These are phyloP conservation scores for Halictus quadricinctus DNA, from an alignment of 2,888 invertebrate genomes.

Conservation along the genomic window DNA sequence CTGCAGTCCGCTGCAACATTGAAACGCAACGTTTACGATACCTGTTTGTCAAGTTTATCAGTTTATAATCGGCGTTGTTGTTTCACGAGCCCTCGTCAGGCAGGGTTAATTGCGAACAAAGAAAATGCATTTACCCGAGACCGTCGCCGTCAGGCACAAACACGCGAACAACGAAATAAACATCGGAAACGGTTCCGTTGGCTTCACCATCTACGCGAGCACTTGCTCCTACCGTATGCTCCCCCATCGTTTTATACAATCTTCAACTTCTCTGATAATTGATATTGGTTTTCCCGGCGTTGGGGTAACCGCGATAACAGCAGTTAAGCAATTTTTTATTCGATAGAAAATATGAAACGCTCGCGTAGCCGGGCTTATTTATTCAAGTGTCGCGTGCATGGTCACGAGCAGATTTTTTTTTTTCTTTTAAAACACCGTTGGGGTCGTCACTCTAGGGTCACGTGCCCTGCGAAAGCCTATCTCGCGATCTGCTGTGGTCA, in stretches of 20 bases:
- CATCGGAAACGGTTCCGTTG: not conserved
- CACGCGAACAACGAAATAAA: not conserved
- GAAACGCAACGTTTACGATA: constrained; percentile 9
- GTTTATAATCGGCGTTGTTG: not conserved
- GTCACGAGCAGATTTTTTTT: not conserved
- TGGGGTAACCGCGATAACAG: not conserved
- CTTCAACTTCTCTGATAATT: not conserved
- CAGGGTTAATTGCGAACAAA: not conserved
- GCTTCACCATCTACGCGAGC: not conserved
- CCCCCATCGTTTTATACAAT: not conserved
- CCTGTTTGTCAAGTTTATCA: too few relatives aligned
- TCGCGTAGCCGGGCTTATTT: not conserved
- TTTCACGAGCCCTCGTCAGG: not conserved
- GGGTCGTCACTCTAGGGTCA: not conserved
- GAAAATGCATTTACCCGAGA: not conserved
- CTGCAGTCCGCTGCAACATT: constrained; percentile 75
- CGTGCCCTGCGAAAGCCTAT: not conserved
- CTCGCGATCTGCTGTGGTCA: not conserved
- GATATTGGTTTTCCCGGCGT: not conserved
- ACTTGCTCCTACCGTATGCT: not conserved
- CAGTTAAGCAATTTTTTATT: not conserved
- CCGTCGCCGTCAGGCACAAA: not conserved
- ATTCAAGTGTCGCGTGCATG: not conserved
- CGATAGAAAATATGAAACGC: not conserved
- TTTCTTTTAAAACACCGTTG: not conserved